Evolutionary conservation across 2,113 vertebrate genomes (phyloP).

Genomic region (Dunckerocampus dactyliophorus): DNA sequence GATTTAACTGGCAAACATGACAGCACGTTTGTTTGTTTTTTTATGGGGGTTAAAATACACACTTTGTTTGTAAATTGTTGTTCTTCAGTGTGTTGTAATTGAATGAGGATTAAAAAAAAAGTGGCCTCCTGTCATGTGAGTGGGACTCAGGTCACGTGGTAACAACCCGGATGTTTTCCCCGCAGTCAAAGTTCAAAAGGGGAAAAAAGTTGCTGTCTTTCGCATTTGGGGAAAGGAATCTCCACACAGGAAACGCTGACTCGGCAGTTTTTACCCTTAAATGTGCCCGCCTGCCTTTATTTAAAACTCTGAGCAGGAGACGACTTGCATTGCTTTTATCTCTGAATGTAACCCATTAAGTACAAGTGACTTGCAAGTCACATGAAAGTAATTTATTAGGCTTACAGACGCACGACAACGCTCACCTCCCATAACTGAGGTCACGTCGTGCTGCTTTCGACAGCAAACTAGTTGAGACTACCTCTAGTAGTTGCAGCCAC

Average conservation of each 20-base stretch:
- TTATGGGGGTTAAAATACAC: not conserved
- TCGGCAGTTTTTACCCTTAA: constrained; percentile 44
- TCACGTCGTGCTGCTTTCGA: too few relatives aligned
- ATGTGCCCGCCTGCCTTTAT: not conserved
- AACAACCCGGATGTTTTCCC: constrained; percentile 63
- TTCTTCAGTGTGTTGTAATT: not conserved
- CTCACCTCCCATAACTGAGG: too few relatives aligned
- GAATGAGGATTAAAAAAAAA: constrained; percentile 14
- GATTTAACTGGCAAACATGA: constrained; percentile 1
- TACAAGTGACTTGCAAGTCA: too few relatives aligned
- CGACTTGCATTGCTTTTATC: not conserved
- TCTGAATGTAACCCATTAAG: too few relatives aligned
- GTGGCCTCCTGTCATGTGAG: constrained; percentile 63
- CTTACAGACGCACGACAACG: too few relatives aligned
- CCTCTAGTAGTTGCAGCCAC: too few relatives aligned
- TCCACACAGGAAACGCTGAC: constrained; percentile 3
- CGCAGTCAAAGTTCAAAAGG: constrained; percentile 60
- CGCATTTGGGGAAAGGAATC: constrained; percentile 18
- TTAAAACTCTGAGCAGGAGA: not conserved
- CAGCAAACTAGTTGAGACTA: too few relatives aligned
- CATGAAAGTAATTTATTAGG: too few relatives aligned
- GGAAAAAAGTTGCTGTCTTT: constrained; percentile 52
- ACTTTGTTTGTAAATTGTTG: too few relatives aligned
- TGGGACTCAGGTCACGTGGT: constrained; percentile 50
- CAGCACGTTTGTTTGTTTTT: too few relatives aligned